Evolutionary conservation across 2,113 vertebrate genomes (phyloP).

Genomic region (Rhombomys opimus): DNA sequence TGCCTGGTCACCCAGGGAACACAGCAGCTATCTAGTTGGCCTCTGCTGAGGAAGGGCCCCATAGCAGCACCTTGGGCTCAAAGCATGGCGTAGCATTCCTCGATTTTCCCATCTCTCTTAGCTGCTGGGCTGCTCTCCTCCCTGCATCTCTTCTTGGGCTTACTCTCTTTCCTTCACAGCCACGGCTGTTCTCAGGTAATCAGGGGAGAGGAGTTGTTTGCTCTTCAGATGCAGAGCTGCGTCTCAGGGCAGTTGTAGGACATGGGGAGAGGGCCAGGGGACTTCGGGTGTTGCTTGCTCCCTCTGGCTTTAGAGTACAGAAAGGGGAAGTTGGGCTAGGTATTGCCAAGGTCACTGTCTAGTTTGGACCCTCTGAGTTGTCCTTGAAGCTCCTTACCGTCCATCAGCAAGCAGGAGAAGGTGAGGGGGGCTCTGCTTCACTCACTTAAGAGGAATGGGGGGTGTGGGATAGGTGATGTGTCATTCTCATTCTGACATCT

Average conservation of each 20-base stretch:
- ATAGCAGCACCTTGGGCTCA: background rate
- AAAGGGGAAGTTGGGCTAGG: background rate
- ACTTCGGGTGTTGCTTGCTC: background rate
- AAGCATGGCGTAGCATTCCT: background rate
- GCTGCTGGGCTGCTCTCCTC: background rate
- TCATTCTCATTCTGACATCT: constrained; percentile 54
- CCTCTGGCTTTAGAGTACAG: background rate
- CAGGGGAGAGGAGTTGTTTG: background rate
- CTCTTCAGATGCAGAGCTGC: background rate
- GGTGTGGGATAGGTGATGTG: constrained; percentile 43
- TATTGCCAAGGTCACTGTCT: constrained; percentile 39
- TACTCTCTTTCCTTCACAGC: background rate
- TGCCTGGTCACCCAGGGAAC: background rate
- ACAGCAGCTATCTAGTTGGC: background rate
- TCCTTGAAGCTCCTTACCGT: background rate
- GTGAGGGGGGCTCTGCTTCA: background rate
- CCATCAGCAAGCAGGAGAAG: background rate
- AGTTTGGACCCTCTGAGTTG: background rate
- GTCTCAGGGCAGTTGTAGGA: background rate
- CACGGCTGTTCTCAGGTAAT: background rate
- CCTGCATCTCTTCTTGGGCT: background rate
- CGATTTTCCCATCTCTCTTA: background rate
- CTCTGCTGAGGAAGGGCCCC: background rate
- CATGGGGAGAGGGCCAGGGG: background rate
- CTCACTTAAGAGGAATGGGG: constrained; percentile 15